These are phyloP conservation scores for Sebastes itinus DNA, from an alignment of 2,797 vertebrate genomes.

Conservation along the genomic window DNA sequence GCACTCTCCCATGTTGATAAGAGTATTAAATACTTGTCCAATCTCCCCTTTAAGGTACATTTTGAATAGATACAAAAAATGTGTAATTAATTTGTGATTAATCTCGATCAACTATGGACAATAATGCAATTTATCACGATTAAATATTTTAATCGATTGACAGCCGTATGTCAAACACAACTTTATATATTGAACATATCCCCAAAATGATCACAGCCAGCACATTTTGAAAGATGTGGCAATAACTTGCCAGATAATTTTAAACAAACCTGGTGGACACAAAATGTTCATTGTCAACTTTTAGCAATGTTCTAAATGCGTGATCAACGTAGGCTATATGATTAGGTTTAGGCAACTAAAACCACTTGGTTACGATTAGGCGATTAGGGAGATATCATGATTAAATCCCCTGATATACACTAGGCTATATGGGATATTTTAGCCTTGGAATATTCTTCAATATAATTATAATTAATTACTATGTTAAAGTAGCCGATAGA, in stretches of 20 bases:
- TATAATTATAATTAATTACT: slow-evolving; percentile 27
- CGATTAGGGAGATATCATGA: not conserved
- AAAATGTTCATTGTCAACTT: not conserved
- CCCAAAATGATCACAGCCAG: not conserved
- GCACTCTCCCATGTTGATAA: too few relatives aligned
- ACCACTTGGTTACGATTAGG: not conserved
- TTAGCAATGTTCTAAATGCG: not conserved
- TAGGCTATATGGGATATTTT: not conserved
- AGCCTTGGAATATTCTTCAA: not conserved
- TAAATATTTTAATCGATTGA: too few relatives aligned
- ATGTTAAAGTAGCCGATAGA: slow-evolving; percentile 17
- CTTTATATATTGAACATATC: not conserved
- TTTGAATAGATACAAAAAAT: too few relatives aligned
- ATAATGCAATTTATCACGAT: too few relatives aligned
- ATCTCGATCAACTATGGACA: too few relatives aligned
- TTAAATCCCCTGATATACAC: not conserved
- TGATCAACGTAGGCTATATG: not conserved
- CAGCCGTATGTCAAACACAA: not conserved
- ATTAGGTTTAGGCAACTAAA: not conserved
- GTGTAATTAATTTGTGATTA: too few relatives aligned
- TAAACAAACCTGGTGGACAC: not conserved
- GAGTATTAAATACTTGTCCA: too few relatives aligned
- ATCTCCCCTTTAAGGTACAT: too few relatives aligned
- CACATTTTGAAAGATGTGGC: too few relatives aligned
- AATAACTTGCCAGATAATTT: too few relatives aligned